A percentile compares a stretch with the other conserved stretches of the same genome.
Evolutionary conservation across 1,140 invertebrate species (phyloP).

Genomic region (Drosophila mojavensis): DNA sequence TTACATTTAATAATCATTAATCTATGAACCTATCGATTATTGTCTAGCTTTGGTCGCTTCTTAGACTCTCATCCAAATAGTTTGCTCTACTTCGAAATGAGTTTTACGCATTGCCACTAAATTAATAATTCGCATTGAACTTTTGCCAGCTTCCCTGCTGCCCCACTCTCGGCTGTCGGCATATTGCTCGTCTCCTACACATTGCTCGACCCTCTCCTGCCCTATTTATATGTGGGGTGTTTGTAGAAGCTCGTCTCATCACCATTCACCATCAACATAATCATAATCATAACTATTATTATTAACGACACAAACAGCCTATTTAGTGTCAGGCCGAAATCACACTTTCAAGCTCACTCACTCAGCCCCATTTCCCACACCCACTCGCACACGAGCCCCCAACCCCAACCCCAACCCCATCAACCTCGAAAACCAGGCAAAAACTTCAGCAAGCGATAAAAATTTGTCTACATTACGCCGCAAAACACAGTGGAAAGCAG

Average conservation of each 20-base stretch:
- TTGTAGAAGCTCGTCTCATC: slow-evolving; percentile 22
- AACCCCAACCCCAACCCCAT: too few relatives aligned
- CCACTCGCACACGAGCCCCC: slow-evolving; percentile 12
- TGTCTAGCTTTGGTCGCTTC: background rate
- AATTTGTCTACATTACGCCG: slow-evolving; percentile 77
- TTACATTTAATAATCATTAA: too few relatives aligned
- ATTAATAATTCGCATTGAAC: slow-evolving; percentile 65
- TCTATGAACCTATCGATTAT: too few relatives aligned
- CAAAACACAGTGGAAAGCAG: slow-evolving; percentile 1
- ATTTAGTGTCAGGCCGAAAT: slow-evolving; percentile 66
- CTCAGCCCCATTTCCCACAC: background rate
- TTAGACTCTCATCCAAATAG: background rate
- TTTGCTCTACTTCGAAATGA: slow-evolving; percentile 31
- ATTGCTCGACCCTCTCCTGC: too few relatives aligned
- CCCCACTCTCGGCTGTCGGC: slow-evolving; percentile 22
- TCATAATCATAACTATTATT: slow-evolving; percentile 81
- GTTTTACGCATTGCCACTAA: slow-evolving; percentile 50
- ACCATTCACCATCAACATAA: slow-evolving; percentile 64
- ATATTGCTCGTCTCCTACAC: background rate
- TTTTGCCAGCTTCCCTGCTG: slow-evolving; percentile 8
- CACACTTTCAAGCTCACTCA: slow-evolving; percentile 39
- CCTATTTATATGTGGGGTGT: slow-evolving; percentile 15
- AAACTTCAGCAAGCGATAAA: slow-evolving; percentile 79
- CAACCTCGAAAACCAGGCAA: slow-evolving; percentile 3
- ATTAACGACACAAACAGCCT: slow-evolving; percentile 76